phyloP scores from a whole-genome alignment of 2,888 invertebrate genomes.

The Cenopis cana region DNA sequence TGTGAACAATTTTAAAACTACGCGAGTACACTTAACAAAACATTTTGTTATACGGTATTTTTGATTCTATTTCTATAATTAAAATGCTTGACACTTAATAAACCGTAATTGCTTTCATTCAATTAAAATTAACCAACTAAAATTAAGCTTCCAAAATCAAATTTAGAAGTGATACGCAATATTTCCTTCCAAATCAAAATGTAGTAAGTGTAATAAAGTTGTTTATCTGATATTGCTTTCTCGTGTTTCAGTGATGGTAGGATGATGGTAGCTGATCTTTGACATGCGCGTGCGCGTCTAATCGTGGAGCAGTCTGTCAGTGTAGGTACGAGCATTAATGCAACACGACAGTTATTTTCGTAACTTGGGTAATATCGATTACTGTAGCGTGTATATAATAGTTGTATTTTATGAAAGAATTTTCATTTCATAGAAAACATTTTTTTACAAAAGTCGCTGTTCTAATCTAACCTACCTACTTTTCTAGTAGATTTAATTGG shows the following conservation, averaged over 20 bases:
- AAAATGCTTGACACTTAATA: not conserved
- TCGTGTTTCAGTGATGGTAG: not conserved
- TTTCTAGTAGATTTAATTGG: too few relatives aligned
- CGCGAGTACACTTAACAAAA: too few relatives aligned
- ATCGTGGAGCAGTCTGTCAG: constrained; percentile 29
- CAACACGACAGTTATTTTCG: constrained; percentile 23
- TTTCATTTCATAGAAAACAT: too few relatives aligned
- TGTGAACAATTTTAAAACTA: too few relatives aligned
- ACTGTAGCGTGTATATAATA: not conserved
- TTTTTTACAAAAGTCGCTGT: too few relatives aligned
- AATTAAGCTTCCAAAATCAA: not conserved
- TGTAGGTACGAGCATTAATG: constrained; percentile 14
- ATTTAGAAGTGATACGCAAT: not conserved
- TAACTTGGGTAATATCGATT: constrained; percentile 16
- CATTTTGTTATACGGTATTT: too few relatives aligned
- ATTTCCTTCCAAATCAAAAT: not conserved
- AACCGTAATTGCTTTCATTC: not conserved
- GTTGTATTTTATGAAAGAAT: too few relatives aligned
- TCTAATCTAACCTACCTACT: too few relatives aligned
- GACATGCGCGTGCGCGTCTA: constrained; percentile 35
- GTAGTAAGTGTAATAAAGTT: not conserved
- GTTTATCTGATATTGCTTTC: not conserved
- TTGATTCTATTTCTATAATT: too few relatives aligned
- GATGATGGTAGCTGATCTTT: constrained; percentile 37
- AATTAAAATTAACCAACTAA: not conserved